Base-by-base conservation (phyloP, 2,113 vertebrate genomes). In the Actenoides lindsayi region DNA sequence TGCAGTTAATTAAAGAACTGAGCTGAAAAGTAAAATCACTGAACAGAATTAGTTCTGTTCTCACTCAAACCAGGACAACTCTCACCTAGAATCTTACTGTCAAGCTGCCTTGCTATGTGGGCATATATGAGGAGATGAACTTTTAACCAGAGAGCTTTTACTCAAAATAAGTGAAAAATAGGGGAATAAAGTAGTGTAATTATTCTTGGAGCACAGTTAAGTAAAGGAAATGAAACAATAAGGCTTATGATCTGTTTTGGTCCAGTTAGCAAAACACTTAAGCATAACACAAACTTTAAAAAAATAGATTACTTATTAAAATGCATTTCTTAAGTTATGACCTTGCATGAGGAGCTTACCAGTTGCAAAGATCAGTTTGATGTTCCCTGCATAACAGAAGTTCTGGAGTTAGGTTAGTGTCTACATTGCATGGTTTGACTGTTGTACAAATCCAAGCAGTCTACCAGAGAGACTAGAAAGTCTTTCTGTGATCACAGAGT, bases 401-500 rank as follows among this genome's bases (percentile, higher is more conserved):
- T 68, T 21, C 35, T 71, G 15, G 2, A 13, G 11, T 53, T 2
- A 1, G 21, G 21, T 30, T 69, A 10, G 2, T 51, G 13, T 69
- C 31, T 28, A 27, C 10, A 17, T 65, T 46, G 28, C 5, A 12
- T 18, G 9, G 11, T n/a, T 50, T 69, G 23, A 56, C 19, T 51
- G 9, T 44, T 62, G 6, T 31, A 44, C 15, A 78, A 71, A 74
- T 65, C 33, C 11, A 20, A 46, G 2, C 9, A 68, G 3, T 16
- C n/a, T 77, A 0, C 25, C 16, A 62, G n/a, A 57, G 9, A 35
- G 9, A 41, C 81, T 3, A 1, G 3, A 70, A 74, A 57, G 1
- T 33, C 6, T 64, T 44, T 50, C 9, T 1, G 1, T 13, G 18
- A 46, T 53, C 39, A 57, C n/a, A 48, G 37, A 59, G 17, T 24